Conservation (phyloP, 2,113 vertebrate species). For the Macrotus californicus region DNA sequence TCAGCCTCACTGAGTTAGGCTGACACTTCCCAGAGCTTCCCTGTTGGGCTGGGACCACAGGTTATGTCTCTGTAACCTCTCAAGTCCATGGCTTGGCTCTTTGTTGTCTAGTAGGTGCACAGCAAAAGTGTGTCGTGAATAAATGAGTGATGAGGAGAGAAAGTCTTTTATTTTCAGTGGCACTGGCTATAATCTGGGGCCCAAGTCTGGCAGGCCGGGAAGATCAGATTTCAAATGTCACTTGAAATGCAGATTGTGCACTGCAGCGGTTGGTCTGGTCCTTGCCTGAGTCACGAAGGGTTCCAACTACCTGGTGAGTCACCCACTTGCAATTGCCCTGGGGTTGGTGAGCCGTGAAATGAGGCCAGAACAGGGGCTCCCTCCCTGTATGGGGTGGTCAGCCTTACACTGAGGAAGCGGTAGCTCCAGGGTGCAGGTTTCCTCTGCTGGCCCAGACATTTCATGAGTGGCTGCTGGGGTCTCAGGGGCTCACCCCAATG, state of each 20-base stretch:
- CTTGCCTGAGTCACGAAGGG: background rate
- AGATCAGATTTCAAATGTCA: background rate
- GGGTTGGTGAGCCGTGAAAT: background rate
- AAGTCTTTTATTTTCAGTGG: background rate
- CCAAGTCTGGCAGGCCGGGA: background rate
- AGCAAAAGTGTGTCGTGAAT: background rate
- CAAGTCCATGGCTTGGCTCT: background rate
- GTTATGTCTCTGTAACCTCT: background rate
- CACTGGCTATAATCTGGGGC: background rate
- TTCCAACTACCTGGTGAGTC: background rate
- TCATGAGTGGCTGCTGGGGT: background rate
- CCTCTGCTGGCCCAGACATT: background rate
- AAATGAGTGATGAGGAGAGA: background rate
- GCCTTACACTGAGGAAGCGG: background rate
- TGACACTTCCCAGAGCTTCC: background rate
- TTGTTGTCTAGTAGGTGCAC: background rate
- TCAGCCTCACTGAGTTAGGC: background rate
- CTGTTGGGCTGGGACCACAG: fast-evolving
- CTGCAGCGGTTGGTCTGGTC: background rate
- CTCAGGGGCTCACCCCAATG: background rate
- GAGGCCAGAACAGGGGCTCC: background rate
- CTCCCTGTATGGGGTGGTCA: background rate
- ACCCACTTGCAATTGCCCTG: background rate
- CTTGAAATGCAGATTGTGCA: background rate
- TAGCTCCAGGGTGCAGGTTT: background rate